Evolutionary conservation across 2,113 vertebrate species (phyloP).

Genomic region (Trichechus manatus): DNA sequence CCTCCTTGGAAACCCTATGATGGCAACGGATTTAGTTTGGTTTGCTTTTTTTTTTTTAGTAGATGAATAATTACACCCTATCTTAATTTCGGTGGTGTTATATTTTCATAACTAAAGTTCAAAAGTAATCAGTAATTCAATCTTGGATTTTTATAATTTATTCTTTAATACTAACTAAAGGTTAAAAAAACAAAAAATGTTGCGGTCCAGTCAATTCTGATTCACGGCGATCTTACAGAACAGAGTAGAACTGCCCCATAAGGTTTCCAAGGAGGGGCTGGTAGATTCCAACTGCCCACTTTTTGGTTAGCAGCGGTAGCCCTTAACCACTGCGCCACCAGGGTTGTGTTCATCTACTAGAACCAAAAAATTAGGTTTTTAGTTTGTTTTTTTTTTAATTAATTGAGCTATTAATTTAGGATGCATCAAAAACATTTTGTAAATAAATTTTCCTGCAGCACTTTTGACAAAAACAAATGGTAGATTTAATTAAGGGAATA

Average conservation of each 20-base stretch:
- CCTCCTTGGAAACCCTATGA: not conserved
- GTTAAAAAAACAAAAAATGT: not conserved
- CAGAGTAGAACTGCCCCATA: too few relatives aligned
- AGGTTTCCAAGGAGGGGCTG: too few relatives aligned
- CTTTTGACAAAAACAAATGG: conserved; percentile 47
- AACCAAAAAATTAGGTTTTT: conserved; percentile 6
- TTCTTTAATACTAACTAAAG: conserved; percentile 26
- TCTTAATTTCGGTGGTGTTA: not conserved
- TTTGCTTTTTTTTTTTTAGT: not conserved
- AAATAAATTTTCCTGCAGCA: conserved; percentile 8
- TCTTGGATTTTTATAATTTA: conserved; percentile 22
- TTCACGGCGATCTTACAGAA: too few relatives aligned
- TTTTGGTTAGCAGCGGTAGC: too few relatives aligned
- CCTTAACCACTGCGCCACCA: too few relatives aligned
- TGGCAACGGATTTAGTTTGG: too few relatives aligned
- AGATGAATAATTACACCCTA: not conserved
- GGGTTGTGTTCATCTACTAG: not conserved
- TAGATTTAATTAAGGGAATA: conserved; percentile 38
- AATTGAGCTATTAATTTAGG: conserved; percentile 29
- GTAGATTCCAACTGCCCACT: too few relatives aligned
- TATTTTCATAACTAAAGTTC: conserved; percentile 48
- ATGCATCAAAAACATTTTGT: conserved; percentile 6
- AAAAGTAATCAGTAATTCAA: conserved; percentile 42
- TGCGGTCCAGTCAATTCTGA: too few relatives aligned
- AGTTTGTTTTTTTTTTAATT: not conserved